Evolutionary conservation across 2,888 invertebrate genomes (phyloP).

Genomic region (Celastrina argiolus): DNA sequence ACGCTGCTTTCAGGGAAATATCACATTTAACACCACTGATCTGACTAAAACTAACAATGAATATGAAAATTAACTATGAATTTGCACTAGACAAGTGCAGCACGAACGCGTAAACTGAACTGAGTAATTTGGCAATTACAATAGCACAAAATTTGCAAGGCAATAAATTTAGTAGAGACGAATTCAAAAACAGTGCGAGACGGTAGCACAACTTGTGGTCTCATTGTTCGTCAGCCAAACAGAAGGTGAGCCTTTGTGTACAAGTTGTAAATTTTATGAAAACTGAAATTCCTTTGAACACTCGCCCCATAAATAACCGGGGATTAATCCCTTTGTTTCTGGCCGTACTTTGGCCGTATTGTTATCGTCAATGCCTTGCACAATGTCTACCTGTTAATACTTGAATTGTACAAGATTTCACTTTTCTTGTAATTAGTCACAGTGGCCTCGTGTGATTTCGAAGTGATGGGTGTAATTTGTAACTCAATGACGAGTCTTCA

Average conservation of each 20-base stretch:
- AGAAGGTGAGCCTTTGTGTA: constrained; percentile 74
- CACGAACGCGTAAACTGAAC: constrained; percentile 51
- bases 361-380: constrained; percentile 57
- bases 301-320: constrained; percentile 71
- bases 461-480: constrained; percentile 15
- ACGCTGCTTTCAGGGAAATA: too few species aligned
- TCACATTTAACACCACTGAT: background rate
- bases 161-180: constrained; percentile 72
- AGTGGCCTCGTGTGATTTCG: background rate
- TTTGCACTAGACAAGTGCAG: constrained; percentile 36
- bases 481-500: background rate
- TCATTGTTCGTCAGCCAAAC: constrained; percentile 76
- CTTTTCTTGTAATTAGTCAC: constrained; percentile 27
- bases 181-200: constrained; percentile 77
- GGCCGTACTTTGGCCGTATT: constrained; percentile 63
- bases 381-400: constrained; percentile 51
- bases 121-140: constrained; percentile 66
- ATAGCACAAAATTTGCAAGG: constrained; percentile 65
- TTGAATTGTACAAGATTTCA: constrained; percentile 48
- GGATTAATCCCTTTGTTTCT: constrained; percentile 73
- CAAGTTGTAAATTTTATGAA: constrained; percentile 77
- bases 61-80: background rate
- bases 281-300: constrained; percentile 78
- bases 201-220: constrained; percentile 70
- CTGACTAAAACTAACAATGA: background rate